Evolutionary conservation across 2,113 vertebrate species (phyloP), one percentile per base, ranked within the genome.

Genomic region (Manacus vitellinus): DNA sequence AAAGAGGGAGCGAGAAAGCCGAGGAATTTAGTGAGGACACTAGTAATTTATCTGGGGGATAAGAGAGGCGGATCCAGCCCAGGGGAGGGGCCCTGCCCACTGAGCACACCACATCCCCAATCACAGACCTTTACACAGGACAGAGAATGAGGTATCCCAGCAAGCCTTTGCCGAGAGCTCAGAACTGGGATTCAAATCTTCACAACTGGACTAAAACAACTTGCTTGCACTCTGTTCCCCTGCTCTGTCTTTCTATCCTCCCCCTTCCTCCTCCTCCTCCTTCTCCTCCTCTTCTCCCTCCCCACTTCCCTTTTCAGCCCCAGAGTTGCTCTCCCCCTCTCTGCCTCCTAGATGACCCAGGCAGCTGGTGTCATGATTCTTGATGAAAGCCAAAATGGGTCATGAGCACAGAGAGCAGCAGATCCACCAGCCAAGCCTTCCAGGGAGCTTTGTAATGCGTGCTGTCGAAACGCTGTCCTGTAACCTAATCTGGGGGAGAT

Each of bases 21-120:
- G 96, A 97, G 98, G 98, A 98, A 98, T 98, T 97, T 95, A 96
- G 96, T 96, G 92, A 97, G 98, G 98, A 98, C 98, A 98, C 97
- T 97, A 98, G 97, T 97, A 98, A 98, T 98, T 98, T 98, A 98
- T 98, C 98, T 97, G 96, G 97, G 97, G 97, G 97, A 96, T 96
- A 97, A 74, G 97, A 97, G 98, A 97, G 98, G 98, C 98, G 98
- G 97, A 96, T 97, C 98, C 96, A 96, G 96, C 94, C 95, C 97
- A 97, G 98, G 97, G 98, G 97, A 98, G 98, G 98, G 98, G 98
- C 98, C 94, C 97, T 86, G 90, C 88, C 81, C 24, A 58, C 95
- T 93, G 92, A 94, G 89, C 87, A 91, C 92, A 83, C 96, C 27
- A 88, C 55, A 89, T 97, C 95, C 96, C 66, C 61, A 95, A 97